Conservation (phyloP, 2,113 vertebrate genomes). For the Phodopus roborovskii region DNA sequence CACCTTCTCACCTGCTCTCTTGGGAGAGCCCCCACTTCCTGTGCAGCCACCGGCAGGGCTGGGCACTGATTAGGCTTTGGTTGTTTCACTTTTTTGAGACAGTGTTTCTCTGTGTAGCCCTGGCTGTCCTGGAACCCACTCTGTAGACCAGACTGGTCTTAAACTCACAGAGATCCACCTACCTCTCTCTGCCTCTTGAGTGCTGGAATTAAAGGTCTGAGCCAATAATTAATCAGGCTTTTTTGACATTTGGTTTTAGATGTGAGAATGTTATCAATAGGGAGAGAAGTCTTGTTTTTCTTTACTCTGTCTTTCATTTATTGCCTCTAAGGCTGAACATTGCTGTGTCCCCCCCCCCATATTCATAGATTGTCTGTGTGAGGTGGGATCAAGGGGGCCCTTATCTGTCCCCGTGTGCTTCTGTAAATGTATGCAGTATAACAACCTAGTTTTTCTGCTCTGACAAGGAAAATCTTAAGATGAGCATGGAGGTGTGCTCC, state of each 20-base stretch:
- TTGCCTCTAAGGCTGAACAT: background rate
- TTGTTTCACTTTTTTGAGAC: background rate
- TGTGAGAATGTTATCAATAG: background rate
- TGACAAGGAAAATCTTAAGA: background rate
- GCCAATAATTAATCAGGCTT: background rate
- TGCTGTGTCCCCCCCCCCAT: background rate
- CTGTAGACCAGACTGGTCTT: too few relatives aligned
- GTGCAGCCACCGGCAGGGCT: background rate
- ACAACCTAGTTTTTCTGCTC: background rate
- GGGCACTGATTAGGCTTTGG: background rate
- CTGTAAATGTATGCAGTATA: too few relatives aligned
- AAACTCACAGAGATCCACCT: too few relatives aligned
- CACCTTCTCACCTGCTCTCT: background rate
- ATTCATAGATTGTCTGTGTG: background rate
- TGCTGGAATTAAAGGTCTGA: background rate
- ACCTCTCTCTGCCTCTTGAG: background rate
- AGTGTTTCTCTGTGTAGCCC: background rate
- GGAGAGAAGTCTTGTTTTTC: background rate
- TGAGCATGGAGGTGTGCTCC: too few relatives aligned
- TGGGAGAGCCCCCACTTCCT: background rate
- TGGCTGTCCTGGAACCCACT: background rate
- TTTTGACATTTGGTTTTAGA: conserved; percentile 11
- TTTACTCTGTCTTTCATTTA: conserved; percentile 39
- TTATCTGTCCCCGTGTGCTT: background rate
- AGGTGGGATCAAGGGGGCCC: background rate